A percentile compares a stretch with the other conserved stretches of the same genome.
These are phyloP conservation scores for Tetragnatha montana DNA, from an alignment of 2,888 invertebrate genomes.

Conservation along the genomic window DNA sequence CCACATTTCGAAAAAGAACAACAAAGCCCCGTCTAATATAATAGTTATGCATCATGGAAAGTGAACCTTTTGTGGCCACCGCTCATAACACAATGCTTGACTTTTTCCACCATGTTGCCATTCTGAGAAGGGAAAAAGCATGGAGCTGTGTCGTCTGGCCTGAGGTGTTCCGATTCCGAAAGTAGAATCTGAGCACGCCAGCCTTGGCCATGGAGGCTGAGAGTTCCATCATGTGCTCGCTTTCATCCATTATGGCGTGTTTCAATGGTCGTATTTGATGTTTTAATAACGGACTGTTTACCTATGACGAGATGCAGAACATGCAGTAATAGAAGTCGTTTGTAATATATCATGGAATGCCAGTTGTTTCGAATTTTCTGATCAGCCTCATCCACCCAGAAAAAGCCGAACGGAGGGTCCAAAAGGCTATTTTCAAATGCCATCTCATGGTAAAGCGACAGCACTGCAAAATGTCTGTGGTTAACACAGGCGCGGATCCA, in stretches of 20 bases:
- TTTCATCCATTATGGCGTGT: background rate
- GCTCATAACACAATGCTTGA: background rate
- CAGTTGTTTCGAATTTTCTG: too few species aligned
- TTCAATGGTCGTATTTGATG: too few species aligned
- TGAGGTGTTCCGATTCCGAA: constrained; percentile 6
- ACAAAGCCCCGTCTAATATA: background rate
- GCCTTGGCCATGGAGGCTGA: background rate
- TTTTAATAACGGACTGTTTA: too few species aligned
- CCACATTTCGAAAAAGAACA: background rate
- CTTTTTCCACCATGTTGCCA: background rate
- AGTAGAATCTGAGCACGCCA: background rate
- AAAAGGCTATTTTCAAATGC: too few species aligned
- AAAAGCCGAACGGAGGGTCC: too few species aligned
- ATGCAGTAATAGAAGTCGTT: too few species aligned
- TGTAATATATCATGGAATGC: too few species aligned
- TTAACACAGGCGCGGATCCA: too few species aligned
- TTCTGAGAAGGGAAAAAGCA: background rate
- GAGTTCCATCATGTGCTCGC: background rate
- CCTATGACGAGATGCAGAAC: too few species aligned
- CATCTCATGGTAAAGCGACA: too few species aligned
- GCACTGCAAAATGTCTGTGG: too few species aligned
- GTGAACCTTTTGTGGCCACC: background rate
- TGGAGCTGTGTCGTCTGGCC: constrained; percentile 8
- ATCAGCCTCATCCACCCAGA: too few species aligned
- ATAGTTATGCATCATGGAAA: constrained; percentile 1